Base-by-base conservation (phyloP, 2,888 invertebrate genomes). In the Sinelater perroti region DNA sequence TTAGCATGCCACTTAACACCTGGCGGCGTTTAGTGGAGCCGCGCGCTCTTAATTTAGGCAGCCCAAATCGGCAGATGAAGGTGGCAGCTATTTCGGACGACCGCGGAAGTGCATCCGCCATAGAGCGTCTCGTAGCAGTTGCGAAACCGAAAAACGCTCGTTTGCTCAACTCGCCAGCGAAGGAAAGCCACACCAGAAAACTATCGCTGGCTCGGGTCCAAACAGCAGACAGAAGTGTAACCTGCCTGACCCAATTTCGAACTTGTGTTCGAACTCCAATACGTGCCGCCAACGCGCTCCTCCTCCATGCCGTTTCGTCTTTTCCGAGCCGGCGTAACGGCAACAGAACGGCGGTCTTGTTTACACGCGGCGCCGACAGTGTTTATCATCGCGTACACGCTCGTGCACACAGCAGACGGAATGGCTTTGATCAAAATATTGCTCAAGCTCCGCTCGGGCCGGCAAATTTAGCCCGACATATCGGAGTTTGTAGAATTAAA, bases 161-260 rank as follows among this genome's bases (percentile, higher is more conserved):
- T 47, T 47, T 47, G 33, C 20, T 20, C 21, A 44, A 44, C 50
- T 57, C 57, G 61, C 57, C 58, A 57, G 50, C 57, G 54, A 61
- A 55, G 47, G 35, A 55, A 61, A 62, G 53, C 59, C 47, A 51
- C 54, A 61, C 36, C 49, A 35, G 33, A 45, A 28, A 17, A 16
- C 45, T 45, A 28, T 18, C 38, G 30, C 17, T 51, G 51, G 51
- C 51, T 28, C 10, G 10, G 4, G 14, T 28, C 51, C 51, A 51
- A 51, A 51, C 51, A 38, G 21, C 40, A 38, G 51, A 51, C 51
- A 13, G 16, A 51, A 28, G 40, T 40, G 51, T 51, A 40, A 51
- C 38, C 40, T 40, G 24, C 40, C 31, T 51, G 51, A 51, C 51
- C 40, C 28, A 51, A 51, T 51, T 51, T 51, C 24, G 8, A 8